Evolutionary conservation across 2,888 invertebrate species (phyloP), one percentile per base, ranked within the genome.

Genomic region (Tortrix viridana): DNA sequence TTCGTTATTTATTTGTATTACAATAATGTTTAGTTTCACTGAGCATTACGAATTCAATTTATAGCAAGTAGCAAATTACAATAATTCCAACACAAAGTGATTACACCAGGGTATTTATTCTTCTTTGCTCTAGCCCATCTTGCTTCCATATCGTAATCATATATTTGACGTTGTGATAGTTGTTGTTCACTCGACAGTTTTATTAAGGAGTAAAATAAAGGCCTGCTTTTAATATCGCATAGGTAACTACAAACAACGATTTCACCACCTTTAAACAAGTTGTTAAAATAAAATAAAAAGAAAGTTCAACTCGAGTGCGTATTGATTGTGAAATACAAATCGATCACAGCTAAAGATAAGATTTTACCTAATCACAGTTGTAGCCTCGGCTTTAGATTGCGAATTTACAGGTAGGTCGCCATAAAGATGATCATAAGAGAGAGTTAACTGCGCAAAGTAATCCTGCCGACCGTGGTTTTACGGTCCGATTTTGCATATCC

Each of bases 371-470:
- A 87, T 87, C 84, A 83, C 80, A 81, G 80, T 74, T 75, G 77
- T 82, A 81, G 82, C 78, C 75, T 78, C 70, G 76, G 79, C 20
- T 58, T 82, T 78, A 79, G 81, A 87, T 88, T 84, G 81, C 80
- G 81, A 84, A 84, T 88, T 88, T 81, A 82, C 89, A 89, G 88
- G 89, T 88, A 85, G 82, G 82, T 81, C 76, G 77, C 76, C 79
- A 84, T 88, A 88, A 88, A 88, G 84, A 85, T 84, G 85, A 82
- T 79, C 76, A 81, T 87, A 85, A 88, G 86, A 86, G 88, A 79
- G 87, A 88, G 87, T 89, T 88, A 87, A 88, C 85, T 82, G 84
- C 77, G 76, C 72, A 71, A 77, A 82, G 85, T 87, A 85, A 87
- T 84, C 82, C 73, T 73, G 80, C 81, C 79, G 79, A 81, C 77